Conservation (phyloP, 64 coral and sea anemone genomes). For the Montipora efflorescens region DNA sequence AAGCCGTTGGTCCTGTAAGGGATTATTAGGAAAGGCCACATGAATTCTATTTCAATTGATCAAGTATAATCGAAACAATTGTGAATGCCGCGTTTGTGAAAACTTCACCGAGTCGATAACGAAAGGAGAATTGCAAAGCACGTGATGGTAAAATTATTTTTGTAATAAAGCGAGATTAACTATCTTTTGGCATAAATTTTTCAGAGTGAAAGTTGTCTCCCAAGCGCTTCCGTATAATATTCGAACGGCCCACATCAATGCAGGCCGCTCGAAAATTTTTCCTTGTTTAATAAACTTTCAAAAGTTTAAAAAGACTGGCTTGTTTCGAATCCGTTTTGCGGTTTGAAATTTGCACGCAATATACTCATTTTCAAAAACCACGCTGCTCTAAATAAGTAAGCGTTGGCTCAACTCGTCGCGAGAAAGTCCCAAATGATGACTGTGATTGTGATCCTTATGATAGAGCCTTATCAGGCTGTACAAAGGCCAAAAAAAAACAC, state of each 20-base stretch:
- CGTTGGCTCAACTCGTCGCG: no score
- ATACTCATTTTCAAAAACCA: not conserved
- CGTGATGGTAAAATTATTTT: not conserved
- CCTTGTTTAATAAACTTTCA: conserved; percentile 33
- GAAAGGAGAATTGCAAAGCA: not conserved
- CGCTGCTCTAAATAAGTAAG: not conserved
- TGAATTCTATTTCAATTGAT: not conserved
- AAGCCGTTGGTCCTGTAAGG: not conserved
- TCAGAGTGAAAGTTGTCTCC: not conserved
- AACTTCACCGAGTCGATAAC: not conserved
- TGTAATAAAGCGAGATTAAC: not conserved
- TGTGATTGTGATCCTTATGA: no score
- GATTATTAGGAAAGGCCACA: not conserved
- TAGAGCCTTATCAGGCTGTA: no score
- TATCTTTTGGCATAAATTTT: conserved; percentile 22
- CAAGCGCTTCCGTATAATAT: conserved; percentile 9
- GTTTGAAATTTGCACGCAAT: conserved; percentile 29
- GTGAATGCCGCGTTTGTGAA: not conserved
- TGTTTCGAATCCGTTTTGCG: conserved; percentile 29
- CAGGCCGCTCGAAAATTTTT: not conserved
- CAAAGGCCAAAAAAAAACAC: not conserved
- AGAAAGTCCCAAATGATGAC: no score
- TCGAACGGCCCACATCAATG: not conserved
- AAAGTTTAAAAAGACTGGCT: not conserved
- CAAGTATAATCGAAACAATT: not conserved